phyloP scores from a whole-genome alignment of 2,797 vertebrate species.

The Hylomyscus alleni region DNA sequence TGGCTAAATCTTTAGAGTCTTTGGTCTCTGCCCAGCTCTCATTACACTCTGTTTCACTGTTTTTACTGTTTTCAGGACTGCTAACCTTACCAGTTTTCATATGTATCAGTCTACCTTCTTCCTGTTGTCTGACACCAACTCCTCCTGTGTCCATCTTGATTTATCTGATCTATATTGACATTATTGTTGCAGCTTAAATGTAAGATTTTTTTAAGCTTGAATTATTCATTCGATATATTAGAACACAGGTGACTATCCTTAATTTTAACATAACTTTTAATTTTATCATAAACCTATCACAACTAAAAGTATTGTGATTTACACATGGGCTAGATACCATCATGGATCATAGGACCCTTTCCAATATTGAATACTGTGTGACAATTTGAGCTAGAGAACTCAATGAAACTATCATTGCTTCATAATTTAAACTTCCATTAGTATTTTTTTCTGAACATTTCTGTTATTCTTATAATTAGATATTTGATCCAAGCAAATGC shows the following conservation, averaged over 20 bases:
- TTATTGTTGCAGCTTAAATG: neutral
- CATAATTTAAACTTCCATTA: neutral
- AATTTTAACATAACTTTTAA: neutral
- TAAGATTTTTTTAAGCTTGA: neutral
- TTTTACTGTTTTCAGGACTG: neutral
- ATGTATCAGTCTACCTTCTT: neutral
- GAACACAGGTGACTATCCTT: neutral
- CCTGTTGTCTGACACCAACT: fast-evolving
- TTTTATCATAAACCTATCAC: neutral
- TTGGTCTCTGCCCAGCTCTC: neutral
- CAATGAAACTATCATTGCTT: neutral
- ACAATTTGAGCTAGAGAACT: neutral
- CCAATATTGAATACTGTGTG: neutral
- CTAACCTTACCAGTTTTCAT: neutral
- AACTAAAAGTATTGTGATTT: neutral
- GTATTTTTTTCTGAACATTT: neutral
- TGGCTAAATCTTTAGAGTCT: neutral
- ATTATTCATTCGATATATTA: neutral
- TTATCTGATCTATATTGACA: neutral
- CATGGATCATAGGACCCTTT: neutral
- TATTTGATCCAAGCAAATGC: neutral
- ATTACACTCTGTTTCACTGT: no score
- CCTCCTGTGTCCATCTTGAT: neutral
- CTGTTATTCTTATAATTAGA: neutral
- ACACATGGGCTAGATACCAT: neutral